These are phyloP conservation scores for Sebastes elongatus DNA, from an alignment of 2,797 vertebrate genomes.

Conservation along the genomic window DNA sequence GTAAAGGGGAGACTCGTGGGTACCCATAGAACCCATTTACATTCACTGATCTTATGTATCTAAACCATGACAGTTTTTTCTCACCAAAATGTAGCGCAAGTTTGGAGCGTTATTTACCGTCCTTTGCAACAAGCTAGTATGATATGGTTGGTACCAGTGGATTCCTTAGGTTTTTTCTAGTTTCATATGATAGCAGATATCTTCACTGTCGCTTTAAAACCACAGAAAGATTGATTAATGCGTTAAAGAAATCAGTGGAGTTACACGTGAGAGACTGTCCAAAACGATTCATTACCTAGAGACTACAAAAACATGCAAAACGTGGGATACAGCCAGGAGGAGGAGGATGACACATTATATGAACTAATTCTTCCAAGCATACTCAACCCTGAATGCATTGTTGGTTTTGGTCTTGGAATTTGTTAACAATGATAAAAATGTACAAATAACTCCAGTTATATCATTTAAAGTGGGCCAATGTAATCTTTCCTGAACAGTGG, in stretches of 20 bases:
- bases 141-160: no score
- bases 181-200: no score
- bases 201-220: no score
- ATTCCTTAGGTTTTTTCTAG: no score
- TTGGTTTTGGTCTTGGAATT: background rate
- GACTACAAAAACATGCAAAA: background rate
- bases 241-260: no score
- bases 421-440: background rate
- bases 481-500: background rate
- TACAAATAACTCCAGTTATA: background rate
- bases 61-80: no score
- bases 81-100: no score
- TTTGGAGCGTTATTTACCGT: no score
- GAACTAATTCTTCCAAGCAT: background rate
- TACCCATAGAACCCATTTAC: no score
- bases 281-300: background rate
- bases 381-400: background rate
- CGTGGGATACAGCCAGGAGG: background rate
- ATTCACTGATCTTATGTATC: no score
- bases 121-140: fast-evolving
- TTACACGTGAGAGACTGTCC: background rate
- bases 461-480: background rate
- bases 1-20: no score
- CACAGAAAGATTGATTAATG: no score
- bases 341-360: background rate